phyloP scores from a whole-genome alignment of 2,888 invertebrate genomes.

The Seira musarum region DNA sequence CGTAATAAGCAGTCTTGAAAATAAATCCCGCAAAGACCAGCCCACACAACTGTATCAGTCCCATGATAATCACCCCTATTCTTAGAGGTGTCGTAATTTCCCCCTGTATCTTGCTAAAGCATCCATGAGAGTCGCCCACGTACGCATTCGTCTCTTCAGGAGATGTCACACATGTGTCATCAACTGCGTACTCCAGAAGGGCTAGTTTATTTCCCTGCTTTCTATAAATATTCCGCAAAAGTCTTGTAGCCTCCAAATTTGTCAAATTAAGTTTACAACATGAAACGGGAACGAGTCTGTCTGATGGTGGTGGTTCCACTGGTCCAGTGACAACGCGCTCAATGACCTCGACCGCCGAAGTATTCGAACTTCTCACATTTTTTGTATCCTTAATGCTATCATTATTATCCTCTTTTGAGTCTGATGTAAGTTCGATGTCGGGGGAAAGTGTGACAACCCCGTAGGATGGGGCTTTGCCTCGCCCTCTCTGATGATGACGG shows the following conservation, averaged over 20 bases:
- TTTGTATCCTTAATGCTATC: neutral
- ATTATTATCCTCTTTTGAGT: conserved; percentile 2
- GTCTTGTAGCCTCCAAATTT: conserved; percentile 8
- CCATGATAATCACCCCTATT: conserved; percentile 39
- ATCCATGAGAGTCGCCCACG: conserved; percentile 44
- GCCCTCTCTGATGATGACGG: neutral
- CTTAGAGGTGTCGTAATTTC: conserved; percentile 38
- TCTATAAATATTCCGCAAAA: conserved; percentile 39
- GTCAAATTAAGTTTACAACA: conserved; percentile 52
- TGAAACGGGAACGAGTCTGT: conserved; percentile 42
- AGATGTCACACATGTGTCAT: conserved; percentile 30
- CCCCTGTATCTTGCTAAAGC: conserved; percentile 48
- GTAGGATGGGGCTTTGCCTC: neutral
- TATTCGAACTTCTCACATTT: neutral
- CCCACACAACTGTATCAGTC: conserved; percentile 43
- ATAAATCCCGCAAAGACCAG: conserved; percentile 40
- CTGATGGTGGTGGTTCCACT: neutral
- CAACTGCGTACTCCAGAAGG: conserved; percentile 37
- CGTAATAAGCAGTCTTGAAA: conserved; percentile 38
- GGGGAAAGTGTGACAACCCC: neutral
- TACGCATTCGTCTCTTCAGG: conserved; percentile 48
- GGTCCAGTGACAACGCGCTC: conserved; percentile 36
- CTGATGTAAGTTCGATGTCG: neutral
- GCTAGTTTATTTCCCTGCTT: conserved; percentile 33
- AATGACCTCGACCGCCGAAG: conserved; percentile 4